phyloP scores from a whole-genome alignment of 2,888 invertebrate genomes.

The Clostera curtula region DNA sequence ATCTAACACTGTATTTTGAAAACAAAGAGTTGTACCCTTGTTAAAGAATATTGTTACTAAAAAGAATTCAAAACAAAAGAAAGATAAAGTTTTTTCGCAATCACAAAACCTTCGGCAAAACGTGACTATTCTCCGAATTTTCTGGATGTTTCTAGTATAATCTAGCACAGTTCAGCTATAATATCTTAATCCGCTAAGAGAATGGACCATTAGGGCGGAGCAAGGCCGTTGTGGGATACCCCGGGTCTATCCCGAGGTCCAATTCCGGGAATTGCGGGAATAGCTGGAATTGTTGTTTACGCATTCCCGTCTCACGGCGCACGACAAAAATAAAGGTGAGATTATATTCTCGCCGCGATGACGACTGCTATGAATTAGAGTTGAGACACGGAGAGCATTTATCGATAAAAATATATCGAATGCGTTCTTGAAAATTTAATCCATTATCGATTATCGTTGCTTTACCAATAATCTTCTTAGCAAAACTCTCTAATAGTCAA shows the following conservation, averaged over 20 bases:
- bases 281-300: slow-evolving; percentile 48
- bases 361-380: slow-evolving; percentile 14
- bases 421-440: too few relatives aligned
- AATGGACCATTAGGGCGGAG: slow-evolving; percentile 36
- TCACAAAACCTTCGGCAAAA: slow-evolving; percentile 3
- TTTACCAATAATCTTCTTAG: too few relatives aligned
- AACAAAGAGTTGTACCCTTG: too few relatives aligned
- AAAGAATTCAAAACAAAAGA: too few relatives aligned
- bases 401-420: slow-evolving; percentile 13
- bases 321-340: slow-evolving; percentile 37
- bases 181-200: slow-evolving; percentile 27
- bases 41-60: too few relatives aligned
- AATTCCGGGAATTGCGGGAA: slow-evolving; percentile 22
- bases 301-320: slow-evolving; percentile 31
- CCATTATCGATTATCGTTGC: too few relatives aligned
- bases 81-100: too few relatives aligned
- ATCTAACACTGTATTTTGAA: too few relatives aligned
- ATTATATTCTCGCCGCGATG: slow-evolving; percentile 29
- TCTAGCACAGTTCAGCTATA: slow-evolving; percentile 19
- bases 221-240: slow-evolving; percentile 21
- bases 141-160: slow-evolving; percentile 8
- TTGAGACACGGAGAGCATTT: slow-evolving; percentile 10
- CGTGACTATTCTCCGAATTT: slow-evolving; percentile 3
- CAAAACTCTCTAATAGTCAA: too few relatives aligned
- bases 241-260: slow-evolving; percentile 16